Percentiles rank a stretch among this genome's conserved stretches.
phyloP scores from a whole-genome alignment of 2,888 invertebrate genomes.

The Ectemnius lituratus region DNA sequence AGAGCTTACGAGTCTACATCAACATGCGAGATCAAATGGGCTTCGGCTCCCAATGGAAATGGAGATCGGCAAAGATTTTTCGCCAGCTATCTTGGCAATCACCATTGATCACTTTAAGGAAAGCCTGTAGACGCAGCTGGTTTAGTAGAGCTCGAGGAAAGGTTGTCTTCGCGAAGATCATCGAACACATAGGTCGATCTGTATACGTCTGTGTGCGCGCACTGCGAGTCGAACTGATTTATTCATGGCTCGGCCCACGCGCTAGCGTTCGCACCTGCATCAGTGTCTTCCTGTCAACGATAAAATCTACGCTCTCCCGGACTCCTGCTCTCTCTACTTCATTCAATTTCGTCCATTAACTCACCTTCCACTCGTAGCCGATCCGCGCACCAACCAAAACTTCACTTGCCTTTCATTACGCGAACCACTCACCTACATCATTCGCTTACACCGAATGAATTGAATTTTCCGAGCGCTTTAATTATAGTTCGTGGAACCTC shows the following conservation, averaged over 20 bases:
- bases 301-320: constrained; percentile 56
- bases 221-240: constrained; percentile 58
- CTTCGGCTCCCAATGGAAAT: too few species aligned
- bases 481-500: too few species aligned
- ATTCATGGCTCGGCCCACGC: constrained; percentile 65
- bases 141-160: constrained; percentile 8
- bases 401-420: too few species aligned
- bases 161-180: constrained; percentile 27
- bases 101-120: constrained; percentile 8
- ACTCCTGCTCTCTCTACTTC: constrained; percentile 21
- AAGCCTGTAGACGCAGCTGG: constrained; percentile 6
- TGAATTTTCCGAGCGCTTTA: too few species aligned
- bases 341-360: constrained; percentile 53
- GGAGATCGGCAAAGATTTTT: too few species aligned
- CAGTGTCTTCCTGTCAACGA: constrained; percentile 64
- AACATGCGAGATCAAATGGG: too few species aligned
- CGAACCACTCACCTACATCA: too few species aligned
- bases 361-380: too few species aligned
- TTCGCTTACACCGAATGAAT: too few species aligned
- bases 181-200: constrained; percentile 26
- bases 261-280: constrained; percentile 68
- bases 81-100: too few species aligned
- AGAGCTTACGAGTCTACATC: too few species aligned
- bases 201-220: constrained; percentile 27
- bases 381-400: not conserved